phyloP scores from a whole-genome alignment of 2,888 invertebrate genomes.

The Cacoxenus indagator region DNA sequence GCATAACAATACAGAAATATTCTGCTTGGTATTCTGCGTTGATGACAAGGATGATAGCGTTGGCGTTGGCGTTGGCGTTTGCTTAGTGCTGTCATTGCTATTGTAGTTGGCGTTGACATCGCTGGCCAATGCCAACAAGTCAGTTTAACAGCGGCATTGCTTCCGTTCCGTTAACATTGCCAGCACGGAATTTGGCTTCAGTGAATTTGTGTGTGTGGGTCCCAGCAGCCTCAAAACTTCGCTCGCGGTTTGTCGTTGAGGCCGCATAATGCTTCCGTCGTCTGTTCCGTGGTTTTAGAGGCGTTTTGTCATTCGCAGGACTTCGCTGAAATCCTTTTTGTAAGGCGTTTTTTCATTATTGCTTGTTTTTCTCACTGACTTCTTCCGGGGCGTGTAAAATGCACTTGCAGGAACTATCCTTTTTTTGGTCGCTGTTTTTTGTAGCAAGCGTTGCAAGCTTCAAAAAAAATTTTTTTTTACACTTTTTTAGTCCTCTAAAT shows the following conservation, averaged over 20 bases:
- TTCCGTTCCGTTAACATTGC: not conserved
- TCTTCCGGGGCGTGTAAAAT: not conserved
- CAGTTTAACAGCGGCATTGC: not conserved
- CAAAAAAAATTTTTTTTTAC: not conserved
- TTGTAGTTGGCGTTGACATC: not conserved
- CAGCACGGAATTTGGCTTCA: not conserved
- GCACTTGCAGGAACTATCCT: not conserved
- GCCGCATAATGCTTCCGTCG: not conserved
- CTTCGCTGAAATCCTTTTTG: not conserved
- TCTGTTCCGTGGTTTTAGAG: not conserved
- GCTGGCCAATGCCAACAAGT: not conserved
- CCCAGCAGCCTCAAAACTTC: not conserved
- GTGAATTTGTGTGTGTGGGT: not conserved
- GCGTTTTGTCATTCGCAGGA: slow-evolving; percentile 2
- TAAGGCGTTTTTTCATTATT: not conserved
- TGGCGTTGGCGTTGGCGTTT: not conserved
- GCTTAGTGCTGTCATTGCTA: not conserved
- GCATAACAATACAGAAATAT: slow-evolving; percentile 45
- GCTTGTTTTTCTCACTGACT: slow-evolving; percentile 52
- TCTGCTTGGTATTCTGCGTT: not conserved
- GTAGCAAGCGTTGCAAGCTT: not conserved
- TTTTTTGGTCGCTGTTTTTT: not conserved
- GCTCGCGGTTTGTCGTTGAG: not conserved
- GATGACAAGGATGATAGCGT: slow-evolving; percentile 14
- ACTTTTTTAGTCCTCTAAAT: not conserved